These are phyloP conservation scores for Agelastica alni DNA, from an alignment of 2,888 invertebrate genomes.

Conservation along the genomic window DNA sequence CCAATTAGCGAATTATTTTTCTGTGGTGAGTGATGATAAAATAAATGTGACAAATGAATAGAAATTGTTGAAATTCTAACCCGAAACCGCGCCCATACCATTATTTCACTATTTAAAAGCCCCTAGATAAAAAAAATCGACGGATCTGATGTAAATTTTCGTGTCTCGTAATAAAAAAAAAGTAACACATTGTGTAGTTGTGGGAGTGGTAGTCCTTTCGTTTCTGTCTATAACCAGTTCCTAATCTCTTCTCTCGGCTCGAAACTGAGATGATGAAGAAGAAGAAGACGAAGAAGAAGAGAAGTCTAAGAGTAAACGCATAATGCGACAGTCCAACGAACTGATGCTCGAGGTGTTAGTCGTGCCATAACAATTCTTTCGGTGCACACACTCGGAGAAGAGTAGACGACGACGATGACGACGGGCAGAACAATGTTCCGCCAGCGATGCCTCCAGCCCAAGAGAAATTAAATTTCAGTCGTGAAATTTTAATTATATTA, in stretches of 20 bases:
- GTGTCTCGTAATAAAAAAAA: conserved; percentile 27
- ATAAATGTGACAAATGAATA: too few species aligned
- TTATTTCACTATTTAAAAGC: too few species aligned
- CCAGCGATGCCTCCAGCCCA: too few species aligned
- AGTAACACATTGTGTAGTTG: conserved; percentile 31
- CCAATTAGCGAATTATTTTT: too few species aligned
- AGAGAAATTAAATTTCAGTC: too few species aligned
- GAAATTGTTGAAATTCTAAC: too few species aligned
- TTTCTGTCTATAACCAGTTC: conserved; percentile 51
- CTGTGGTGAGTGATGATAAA: too few species aligned
- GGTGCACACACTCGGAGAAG: too few species aligned
- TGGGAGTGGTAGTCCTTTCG: conserved; percentile 44
- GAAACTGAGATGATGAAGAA: neutral
- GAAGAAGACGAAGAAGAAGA: neutral
- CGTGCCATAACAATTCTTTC: conserved; percentile 44
- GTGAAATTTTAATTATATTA: too few species aligned
- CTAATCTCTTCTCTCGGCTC: conserved; percentile 45
- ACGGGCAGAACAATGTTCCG: too few species aligned
- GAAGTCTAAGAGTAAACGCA: conserved; percentile 46
- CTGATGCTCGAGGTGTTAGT: conserved; percentile 45
- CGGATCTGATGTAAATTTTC: conserved; percentile 41
- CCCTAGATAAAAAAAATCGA: conserved; percentile 19
- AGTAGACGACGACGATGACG: too few species aligned
- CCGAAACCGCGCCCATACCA: too few species aligned
- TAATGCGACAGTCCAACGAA: conserved; percentile 48